phyloP scores from a whole-genome alignment of 2,113 vertebrate species.

The Python bivittatus region DNA sequence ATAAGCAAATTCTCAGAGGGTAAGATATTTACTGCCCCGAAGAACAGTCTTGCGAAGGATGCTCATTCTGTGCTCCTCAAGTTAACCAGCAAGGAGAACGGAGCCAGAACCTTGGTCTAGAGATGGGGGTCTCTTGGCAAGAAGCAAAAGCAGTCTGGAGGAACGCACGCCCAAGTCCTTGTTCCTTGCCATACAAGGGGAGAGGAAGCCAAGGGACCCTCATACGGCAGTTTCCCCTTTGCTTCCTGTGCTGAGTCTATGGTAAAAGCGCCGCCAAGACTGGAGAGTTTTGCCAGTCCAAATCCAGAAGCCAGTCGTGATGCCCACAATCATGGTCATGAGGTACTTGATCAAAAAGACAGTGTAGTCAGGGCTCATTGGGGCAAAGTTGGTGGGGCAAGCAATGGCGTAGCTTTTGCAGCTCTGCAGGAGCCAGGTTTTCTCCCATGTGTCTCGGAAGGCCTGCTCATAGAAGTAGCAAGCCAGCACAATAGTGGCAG shows the following conservation, averaged over 20 bases:
- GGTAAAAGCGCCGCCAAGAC: constrained; percentile 89
- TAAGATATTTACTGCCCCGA: constrained; percentile 29
- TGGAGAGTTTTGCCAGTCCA: constrained; percentile 94
- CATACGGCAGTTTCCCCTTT: constrained; percentile 97
- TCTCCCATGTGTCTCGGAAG: constrained; percentile 87
- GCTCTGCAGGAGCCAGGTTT: constrained; percentile 87
- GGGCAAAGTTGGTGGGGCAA: constrained; percentile 80
- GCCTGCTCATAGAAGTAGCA: constrained; percentile 93
- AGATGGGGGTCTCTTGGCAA: not conserved
- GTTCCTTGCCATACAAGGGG: not conserved
- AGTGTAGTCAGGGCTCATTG: constrained; percentile 87
- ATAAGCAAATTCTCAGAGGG: not conserved
- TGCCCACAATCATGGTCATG: constrained; percentile 94
- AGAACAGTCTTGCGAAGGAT: constrained; percentile 18
- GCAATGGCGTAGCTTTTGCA: constrained; percentile 87
- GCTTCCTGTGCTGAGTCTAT: constrained; percentile 86
- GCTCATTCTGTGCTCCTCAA: constrained; percentile 36
- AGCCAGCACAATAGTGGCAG: constrained; percentile 85
- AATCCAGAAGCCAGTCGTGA: constrained; percentile 93
- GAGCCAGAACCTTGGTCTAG: not conserved
- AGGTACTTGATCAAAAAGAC: constrained; percentile 96
- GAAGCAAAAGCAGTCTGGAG: constrained; percentile 35
- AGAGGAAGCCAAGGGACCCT: constrained; percentile 42
- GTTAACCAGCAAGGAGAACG: not conserved
- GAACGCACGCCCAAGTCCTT: not conserved